These are phyloP conservation scores for Gouania willdenowi DNA, from an alignment of 2,797 vertebrate genomes.

Conservation along the genomic window DNA sequence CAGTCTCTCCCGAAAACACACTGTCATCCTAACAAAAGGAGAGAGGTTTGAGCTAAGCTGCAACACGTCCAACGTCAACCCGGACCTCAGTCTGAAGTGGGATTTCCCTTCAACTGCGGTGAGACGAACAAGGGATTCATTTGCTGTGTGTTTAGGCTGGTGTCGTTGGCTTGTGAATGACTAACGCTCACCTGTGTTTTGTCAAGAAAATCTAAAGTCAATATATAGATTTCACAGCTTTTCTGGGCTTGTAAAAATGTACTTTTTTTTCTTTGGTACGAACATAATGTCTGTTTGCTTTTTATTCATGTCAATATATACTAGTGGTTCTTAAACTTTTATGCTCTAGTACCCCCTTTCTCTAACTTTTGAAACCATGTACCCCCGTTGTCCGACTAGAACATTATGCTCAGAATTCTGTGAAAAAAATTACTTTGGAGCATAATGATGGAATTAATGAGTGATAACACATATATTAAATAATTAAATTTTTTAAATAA, in stretches of 20 bases:
- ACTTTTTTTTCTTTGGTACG: too few relatives aligned
- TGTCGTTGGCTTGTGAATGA: background rate
- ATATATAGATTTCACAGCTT: background rate
- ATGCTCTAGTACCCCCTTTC: too few relatives aligned
- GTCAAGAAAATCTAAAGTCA: background rate
- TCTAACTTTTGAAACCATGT: too few relatives aligned
- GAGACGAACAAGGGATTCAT: slow-evolving; percentile 42
- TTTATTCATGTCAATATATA: too few relatives aligned
- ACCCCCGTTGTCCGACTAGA: too few relatives aligned
- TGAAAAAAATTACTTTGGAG: too few relatives aligned
- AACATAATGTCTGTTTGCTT: too few relatives aligned
- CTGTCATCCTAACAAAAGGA: slow-evolving; percentile 82
- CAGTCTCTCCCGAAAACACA: slow-evolving; percentile 76
- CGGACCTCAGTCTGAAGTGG: slow-evolving; percentile 82
- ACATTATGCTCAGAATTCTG: too few relatives aligned
- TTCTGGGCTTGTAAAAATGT: background rate
- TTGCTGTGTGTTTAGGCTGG: background rate
- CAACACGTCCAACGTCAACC: slow-evolving; percentile 83
- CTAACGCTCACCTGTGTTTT: background rate
- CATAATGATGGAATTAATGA: too few relatives aligned
- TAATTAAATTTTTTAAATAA: too few relatives aligned
- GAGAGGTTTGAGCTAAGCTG: slow-evolving; percentile 85
- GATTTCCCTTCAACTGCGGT: slow-evolving; percentile 74
- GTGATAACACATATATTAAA: too few relatives aligned
- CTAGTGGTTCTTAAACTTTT: too few relatives aligned